Percentiles rank a stretch among this genome's conserved stretches.
These are phyloP conservation scores for Onychostoma macrolepis DNA, from an alignment of 2,113 vertebrate genomes.

Conservation along the genomic window DNA sequence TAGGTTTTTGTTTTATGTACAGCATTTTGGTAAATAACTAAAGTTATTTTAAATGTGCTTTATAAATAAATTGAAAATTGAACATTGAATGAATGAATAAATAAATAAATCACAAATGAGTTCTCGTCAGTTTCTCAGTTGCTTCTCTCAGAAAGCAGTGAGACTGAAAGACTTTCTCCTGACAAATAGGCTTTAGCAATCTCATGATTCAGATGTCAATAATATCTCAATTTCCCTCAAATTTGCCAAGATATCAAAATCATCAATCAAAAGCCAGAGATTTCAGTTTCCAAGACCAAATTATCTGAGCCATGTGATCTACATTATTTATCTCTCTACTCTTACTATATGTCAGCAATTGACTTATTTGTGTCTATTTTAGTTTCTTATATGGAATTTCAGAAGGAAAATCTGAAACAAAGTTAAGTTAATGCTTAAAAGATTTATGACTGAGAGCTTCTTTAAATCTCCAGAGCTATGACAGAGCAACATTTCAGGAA, in stretches of 20 bases:
- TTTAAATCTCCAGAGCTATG: constrained; percentile 13
- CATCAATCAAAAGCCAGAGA: not conserved
- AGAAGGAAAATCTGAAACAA: not conserved
- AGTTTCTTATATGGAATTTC: not conserved
- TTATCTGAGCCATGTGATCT: not conserved
- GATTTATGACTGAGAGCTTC: not conserved
- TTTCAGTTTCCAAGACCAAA: not conserved
- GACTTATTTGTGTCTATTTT: not conserved
- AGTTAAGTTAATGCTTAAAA: constrained; percentile 4
- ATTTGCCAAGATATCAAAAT: not conserved
- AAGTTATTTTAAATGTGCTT: too few relatives aligned
- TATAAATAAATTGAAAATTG: too few relatives aligned
- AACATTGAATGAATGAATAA: too few relatives aligned
- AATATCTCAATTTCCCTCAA: not conserved
- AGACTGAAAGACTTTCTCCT: not conserved
- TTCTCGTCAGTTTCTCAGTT: not conserved
- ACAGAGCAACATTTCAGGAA: constrained; percentile 6
- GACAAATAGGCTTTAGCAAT: not conserved
- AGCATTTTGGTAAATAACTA: too few relatives aligned
- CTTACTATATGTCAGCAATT: not conserved
- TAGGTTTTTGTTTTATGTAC: too few relatives aligned
- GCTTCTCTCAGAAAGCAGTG: not conserved
- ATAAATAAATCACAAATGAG: not conserved
- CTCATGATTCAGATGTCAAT: not conserved
- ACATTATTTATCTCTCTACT: not conserved